Conservation (phyloP, 64 coral and sea anemone genomes). For the Pocillopora verrucosa region DNA sequence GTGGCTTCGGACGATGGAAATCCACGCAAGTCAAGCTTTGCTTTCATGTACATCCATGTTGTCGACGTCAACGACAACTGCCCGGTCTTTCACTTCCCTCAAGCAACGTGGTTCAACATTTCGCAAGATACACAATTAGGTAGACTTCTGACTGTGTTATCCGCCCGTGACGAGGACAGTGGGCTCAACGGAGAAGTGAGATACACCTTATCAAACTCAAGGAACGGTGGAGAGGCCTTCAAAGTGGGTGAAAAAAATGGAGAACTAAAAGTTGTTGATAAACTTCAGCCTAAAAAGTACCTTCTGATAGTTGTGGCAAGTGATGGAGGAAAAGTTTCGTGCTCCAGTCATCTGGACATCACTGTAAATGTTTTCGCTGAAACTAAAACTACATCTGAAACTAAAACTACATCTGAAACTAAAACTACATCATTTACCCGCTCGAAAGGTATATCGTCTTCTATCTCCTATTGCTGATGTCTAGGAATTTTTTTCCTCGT, state of each 20-base stretch:
- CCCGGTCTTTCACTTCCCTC: slow-evolving; percentile 43
- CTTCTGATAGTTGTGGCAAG: slow-evolving; percentile 37
- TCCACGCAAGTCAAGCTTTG: slow-evolving; percentile 39
- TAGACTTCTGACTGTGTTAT: slow-evolving; percentile 32
- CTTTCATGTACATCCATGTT: slow-evolving; percentile 12
- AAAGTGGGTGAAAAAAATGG: slow-evolving; percentile 21
- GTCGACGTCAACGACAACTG: slow-evolving; percentile 69
- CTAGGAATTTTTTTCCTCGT: not conserved
- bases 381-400: not conserved
- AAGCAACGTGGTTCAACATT: slow-evolving; percentile 30
- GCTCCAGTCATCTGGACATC: slow-evolving; percentile 47
- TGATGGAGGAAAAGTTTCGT: slow-evolving; percentile 52
- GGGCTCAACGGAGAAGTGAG: slow-evolving; percentile 56
- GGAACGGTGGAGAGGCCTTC: slow-evolving; percentile 3
- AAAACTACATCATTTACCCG: not conserved
- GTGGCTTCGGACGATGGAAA: slow-evolving; percentile 62
- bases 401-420: not conserved
- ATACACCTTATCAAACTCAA: slow-evolving; percentile 28
- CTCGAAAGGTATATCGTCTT: not conserved
- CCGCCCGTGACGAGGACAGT: slow-evolving; percentile 58
- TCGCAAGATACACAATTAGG: slow-evolving; percentile 13
- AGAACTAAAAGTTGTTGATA: not conserved
- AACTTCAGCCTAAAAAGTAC: slow-evolving; percentile 14
- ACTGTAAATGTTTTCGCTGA: slow-evolving; percentile 1
- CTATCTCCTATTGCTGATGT: not conserved